Percentiles rank a stretch among this genome's conserved stretches.
Evolutionary conservation across 37 sponge, comb jelly and placozoan genomes (phyloP).

Genomic region (Corticium candelabrum): DNA sequence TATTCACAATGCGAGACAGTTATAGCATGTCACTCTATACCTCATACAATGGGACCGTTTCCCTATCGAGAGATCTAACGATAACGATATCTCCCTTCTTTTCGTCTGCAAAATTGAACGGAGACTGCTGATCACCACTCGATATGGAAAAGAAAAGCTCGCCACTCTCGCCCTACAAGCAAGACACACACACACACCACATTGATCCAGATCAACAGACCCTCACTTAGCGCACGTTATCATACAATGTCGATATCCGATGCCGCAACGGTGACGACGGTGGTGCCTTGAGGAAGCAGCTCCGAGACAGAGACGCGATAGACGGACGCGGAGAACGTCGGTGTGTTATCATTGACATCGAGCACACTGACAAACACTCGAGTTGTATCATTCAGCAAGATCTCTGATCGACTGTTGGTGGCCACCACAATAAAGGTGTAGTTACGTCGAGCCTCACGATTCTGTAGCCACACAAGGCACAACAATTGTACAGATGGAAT

Average conservation of each 20-base stretch:
- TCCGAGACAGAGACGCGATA: constrained; percentile 32
- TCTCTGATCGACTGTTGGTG: constrained; percentile 55
- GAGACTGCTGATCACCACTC: not conserved
- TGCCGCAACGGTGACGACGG: constrained; percentile 20
- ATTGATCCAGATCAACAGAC: too few species aligned
- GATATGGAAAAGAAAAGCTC: not conserved
- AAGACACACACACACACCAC: too few species aligned
- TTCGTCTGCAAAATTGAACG: constrained; percentile 16
- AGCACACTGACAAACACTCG: constrained; percentile 9
- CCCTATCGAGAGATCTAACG: not conserved
- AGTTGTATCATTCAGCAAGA: constrained; percentile 26
- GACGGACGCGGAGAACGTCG: constrained; percentile 19
- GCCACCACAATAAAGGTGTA: constrained; percentile 30
- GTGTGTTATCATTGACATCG: constrained; percentile 61
- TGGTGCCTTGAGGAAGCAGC: not conserved
- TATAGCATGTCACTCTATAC: not conserved
- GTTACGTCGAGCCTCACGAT: constrained; percentile 30
- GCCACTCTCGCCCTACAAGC: not conserved
- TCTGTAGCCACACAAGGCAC: too few species aligned
- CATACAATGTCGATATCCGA: constrained; percentile 32
- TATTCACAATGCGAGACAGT: too few species aligned
- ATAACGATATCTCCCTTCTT: constrained; percentile 5
- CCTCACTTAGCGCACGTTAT: too few species aligned
- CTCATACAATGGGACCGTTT: not conserved
- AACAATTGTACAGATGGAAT: too few species aligned